These are phyloP conservation scores for Pinna nobilis DNA, from an alignment of 1,140 invertebrate genomes.

Conservation along the genomic window DNA sequence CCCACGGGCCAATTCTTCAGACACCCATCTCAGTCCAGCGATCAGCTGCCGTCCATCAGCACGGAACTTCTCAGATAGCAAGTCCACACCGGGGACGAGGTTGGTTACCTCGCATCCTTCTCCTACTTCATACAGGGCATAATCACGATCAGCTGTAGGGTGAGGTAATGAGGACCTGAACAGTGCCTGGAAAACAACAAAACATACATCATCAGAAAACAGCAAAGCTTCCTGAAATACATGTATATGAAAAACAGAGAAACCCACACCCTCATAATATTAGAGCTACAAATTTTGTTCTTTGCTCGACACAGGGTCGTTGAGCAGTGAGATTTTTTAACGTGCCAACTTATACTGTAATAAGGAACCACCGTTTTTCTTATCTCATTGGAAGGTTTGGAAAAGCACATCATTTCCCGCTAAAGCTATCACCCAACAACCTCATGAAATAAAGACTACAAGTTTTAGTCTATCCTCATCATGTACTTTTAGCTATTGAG, in stretches of 20 bases:
- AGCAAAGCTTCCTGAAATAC: neutral
- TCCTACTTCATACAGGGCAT: conserved; percentile 71
- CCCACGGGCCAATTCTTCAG: conserved; percentile 70
- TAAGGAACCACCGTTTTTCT: too few species aligned
- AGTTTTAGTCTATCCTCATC: too few species aligned
- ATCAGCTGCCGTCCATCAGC: conserved; percentile 68
- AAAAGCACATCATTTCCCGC: too few species aligned
- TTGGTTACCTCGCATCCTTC: conserved; percentile 71
- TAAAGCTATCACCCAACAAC: too few species aligned
- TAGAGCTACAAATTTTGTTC: too few species aligned
- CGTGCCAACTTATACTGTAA: too few species aligned
- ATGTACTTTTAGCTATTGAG: too few species aligned
- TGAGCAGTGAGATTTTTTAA: too few species aligned
- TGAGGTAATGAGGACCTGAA: conserved; percentile 72
- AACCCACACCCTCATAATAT: neutral
- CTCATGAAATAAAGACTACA: too few species aligned
- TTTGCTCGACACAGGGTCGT: too few species aligned
- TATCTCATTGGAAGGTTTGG: too few species aligned
- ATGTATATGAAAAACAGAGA: neutral
- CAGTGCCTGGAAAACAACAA: conserved; percentile 57
- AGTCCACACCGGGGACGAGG: conserved; percentile 71
- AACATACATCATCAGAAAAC: too few species aligned
- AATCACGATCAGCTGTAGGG: conserved; percentile 71
- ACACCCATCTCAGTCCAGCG: conserved; percentile 68
- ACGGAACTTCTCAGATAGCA: conserved; percentile 72